Evolutionary conservation across 2,797 vertebrate genomes (phyloP).

Genomic region (Caiman crocodilus): DNA sequence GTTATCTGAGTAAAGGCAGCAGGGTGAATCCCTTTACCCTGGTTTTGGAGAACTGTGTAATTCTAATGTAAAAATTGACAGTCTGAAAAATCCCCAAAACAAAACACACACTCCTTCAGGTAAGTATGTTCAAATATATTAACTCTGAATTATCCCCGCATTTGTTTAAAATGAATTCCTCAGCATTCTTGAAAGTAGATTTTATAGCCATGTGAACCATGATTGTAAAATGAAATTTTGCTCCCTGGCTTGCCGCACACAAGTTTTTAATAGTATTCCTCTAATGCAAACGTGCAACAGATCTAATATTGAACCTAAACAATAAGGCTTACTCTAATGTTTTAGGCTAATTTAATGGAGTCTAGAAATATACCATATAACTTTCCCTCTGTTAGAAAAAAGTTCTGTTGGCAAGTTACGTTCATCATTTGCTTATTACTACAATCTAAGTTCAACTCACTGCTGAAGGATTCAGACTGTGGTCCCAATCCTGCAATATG

Average conservation of each 20-base stretch:
- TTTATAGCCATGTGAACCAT: constrained; percentile 41
- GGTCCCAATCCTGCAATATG: constrained; percentile 32
- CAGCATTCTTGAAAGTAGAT: constrained; percentile 9
- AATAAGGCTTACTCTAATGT: constrained; percentile 59
- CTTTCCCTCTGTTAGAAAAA: constrained; percentile 42
- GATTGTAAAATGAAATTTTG: constrained; percentile 41
- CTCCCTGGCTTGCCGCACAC: constrained; percentile 41
- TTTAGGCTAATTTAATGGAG: constrained; percentile 61
- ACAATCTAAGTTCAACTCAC: background rate
- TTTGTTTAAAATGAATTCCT: constrained; percentile 55
- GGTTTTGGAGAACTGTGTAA: background rate
- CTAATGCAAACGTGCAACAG: constrained; percentile 58
- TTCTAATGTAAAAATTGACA: background rate
- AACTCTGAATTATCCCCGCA: background rate
- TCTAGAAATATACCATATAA: constrained; percentile 49
- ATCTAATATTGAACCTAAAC: constrained; percentile 56
- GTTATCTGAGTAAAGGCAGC: background rate
- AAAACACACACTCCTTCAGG: constrained; percentile 17
- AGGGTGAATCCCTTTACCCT: background rate
- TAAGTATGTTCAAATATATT: background rate
- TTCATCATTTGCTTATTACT: constrained; percentile 22
- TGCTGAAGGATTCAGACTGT: constrained; percentile 26
- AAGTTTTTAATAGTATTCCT: constrained; percentile 35
- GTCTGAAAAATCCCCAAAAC: background rate
- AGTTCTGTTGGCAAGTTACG: background rate